A percentile compares a stretch with the other conserved stretches of the same genome.
These are phyloP conservation scores for Octodonta nipae DNA, from an alignment of 2,888 invertebrate genomes.

Conservation along the genomic window DNA sequence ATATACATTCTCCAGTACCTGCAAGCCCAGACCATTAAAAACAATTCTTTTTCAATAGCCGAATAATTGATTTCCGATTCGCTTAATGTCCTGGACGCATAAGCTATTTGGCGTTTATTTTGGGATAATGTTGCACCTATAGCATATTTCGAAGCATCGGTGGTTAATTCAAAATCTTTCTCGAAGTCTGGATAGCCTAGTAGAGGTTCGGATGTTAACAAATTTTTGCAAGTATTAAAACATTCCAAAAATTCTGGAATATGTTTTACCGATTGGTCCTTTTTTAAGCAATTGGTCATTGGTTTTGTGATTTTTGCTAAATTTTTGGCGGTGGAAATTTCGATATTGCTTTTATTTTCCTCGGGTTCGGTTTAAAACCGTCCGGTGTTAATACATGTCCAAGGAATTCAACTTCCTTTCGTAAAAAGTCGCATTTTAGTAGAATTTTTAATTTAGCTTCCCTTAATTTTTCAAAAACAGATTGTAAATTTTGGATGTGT, in stretches of 20 bases:
- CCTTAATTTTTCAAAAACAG: conserved; percentile 3
- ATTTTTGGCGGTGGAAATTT: conserved; percentile 5
- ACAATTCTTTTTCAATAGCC: conserved; percentile 13
- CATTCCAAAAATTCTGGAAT: conserved; percentile 3
- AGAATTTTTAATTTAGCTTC: conserved; percentile 8
- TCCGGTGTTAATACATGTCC: conserved; percentile 1
- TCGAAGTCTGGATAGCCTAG: conserved; percentile 5
- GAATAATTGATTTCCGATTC: conserved; percentile 12
- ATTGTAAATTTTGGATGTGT: conserved; percentile 6
- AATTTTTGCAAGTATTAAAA: too few species aligned
- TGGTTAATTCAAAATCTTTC: conserved; percentile 5
- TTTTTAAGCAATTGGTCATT: conserved; percentile 4
- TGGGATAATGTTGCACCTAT: conserved; percentile 7
- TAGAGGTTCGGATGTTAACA: conserved; percentile 4
- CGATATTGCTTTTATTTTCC: conserved; percentile 7
- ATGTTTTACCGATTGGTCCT: not conserved
- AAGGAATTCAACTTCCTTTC: not conserved
- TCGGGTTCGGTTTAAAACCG: conserved; percentile 10
- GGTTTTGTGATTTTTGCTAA: conserved; percentile 4
- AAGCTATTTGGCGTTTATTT: conserved; percentile 3
- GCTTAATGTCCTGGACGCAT: conserved; percentile 12
- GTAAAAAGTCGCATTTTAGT: too few species aligned
- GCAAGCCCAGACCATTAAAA: conserved; percentile 8
- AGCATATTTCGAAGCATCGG: conserved; percentile 7
- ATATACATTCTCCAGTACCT: conserved; percentile 13